Evolutionary conservation across 2,113 vertebrate species (phyloP), one percentile per base, ranked within the genome.

Genomic region (Microcebus griseorufus): DNA sequence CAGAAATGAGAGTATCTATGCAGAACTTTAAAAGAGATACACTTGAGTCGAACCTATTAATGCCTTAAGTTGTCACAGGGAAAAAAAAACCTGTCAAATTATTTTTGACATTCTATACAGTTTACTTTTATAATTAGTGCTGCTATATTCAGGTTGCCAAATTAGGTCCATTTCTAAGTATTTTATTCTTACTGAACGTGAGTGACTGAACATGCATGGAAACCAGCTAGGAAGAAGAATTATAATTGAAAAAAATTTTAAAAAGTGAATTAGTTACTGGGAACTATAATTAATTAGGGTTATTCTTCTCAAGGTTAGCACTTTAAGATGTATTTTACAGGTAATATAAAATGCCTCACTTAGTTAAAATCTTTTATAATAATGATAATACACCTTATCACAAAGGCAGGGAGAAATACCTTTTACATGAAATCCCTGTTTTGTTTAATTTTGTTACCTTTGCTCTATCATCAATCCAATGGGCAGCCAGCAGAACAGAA

Each of bases 261-360:
- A 97, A 97, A 96, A 91, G 79, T 94, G 81, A 97, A 97, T 98
- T 98, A 96, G 92, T 98, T 90, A 97, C 96, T 78, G 90, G 88
- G 70, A 93, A 29, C 93, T 97, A 93, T 97, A 98, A 97, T 98
- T 96, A 97, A 97, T 97, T 94, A 97, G 92, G 67, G 82, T 96
- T 98, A 87, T 93, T 90, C 96, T 98, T 97, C 94, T 95, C 96
- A 88, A 95, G n/a, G 83, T 97, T 95, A 97, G 84, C 94, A 96
- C 87, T 97, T 97, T 97, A 96, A 97, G 98, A 96, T 96, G 75
- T 96, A 98, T 98, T 97, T 97, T 95, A 96, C 86, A 94, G 87
- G 95, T 94, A 94, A 97, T 96, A 97, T 96, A 97, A 98, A 98
- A 97, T 93, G 76, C 75, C 62, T 97, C 95, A 92, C 94, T 96